phyloP scores from a whole-genome alignment of 2,888 invertebrate genomes.

The Mellilla xanthometata region DNA sequence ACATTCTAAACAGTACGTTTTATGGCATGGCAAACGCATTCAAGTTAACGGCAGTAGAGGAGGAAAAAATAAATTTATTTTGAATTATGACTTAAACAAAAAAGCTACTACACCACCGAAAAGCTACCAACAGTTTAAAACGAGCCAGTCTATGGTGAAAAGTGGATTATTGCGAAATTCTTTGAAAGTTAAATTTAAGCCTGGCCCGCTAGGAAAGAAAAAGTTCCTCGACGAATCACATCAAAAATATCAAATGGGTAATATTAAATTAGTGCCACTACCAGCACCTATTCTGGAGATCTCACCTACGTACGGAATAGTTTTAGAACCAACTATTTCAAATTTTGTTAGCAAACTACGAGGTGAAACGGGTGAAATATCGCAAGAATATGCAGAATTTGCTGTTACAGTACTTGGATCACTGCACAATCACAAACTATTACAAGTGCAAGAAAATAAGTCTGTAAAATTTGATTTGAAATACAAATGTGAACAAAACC shows the following conservation, averaged over 20 bases:
- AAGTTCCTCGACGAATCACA: slow-evolving; percentile 63
- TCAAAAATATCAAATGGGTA: slow-evolving; percentile 68
- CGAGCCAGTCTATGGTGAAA: slow-evolving; percentile 33
- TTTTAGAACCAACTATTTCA: slow-evolving; percentile 65
- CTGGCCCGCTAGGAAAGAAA: slow-evolving; percentile 82
- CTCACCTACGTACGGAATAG: slow-evolving; percentile 67
- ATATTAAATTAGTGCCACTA: slow-evolving; percentile 66
- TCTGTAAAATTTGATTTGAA: slow-evolving; percentile 80
- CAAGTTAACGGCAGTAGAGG: slow-evolving; percentile 65
- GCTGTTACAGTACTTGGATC: slow-evolving; percentile 76
- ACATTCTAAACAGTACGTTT: slow-evolving; percentile 56
- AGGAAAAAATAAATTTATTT: slow-evolving; percentile 60
- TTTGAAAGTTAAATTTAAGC: slow-evolving; percentile 71
- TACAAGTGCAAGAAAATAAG: slow-evolving; percentile 43
- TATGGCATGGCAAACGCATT: slow-evolving; percentile 61
- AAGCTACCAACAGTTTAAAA: slow-evolving; percentile 21
- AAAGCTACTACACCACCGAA: slow-evolving; percentile 14
- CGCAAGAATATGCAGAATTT: slow-evolving; percentile 78
- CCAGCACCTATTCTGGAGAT: slow-evolving; percentile 78
- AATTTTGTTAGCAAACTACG: slow-evolving; percentile 64
- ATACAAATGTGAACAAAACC: slow-evolving; percentile 82
- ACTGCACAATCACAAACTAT: slow-evolving; percentile 37
- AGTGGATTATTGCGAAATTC: slow-evolving; percentile 57
- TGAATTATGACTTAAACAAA: slow-evolving; percentile 49
- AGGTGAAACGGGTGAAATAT: slow-evolving; percentile 62